phyloP scores from a whole-genome alignment of 2,888 invertebrate genomes.

The Eristalis pertinax region DNA sequence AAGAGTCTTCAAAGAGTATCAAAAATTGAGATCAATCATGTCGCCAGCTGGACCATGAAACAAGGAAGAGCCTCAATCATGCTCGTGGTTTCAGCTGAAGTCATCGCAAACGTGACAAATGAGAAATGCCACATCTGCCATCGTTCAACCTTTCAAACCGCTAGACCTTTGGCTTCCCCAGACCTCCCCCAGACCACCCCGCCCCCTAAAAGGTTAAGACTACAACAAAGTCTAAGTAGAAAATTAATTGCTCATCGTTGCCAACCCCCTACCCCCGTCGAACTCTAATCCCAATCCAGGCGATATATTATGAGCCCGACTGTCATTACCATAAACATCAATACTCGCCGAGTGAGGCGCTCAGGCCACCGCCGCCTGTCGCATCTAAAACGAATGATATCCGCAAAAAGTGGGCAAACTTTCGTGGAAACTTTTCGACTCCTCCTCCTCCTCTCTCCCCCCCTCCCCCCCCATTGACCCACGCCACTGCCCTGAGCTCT shows the following conservation, averaged over 20 bases:
- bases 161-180: neutral
- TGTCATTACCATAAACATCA: slow-evolving; percentile 31
- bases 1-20: too few species aligned
- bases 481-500: neutral
- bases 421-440: neutral
- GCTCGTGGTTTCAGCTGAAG: too few species aligned
- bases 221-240: neutral
- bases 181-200: neutral
- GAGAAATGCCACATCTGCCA: neutral
- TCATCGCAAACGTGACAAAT: neutral
- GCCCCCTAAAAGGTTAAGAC: neutral
- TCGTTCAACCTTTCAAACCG: neutral
- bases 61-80: too few species aligned
- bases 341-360: neutral
- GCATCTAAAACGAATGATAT: slow-evolving; percentile 9
- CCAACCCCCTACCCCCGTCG: too few species aligned
- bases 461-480: too few species aligned
- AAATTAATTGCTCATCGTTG: neutral
- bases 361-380: neutral
- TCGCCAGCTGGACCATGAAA: too few species aligned
- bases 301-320: slow-evolving; percentile 28
- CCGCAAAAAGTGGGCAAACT: neutral
- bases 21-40: too few species aligned
- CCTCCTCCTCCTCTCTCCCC: too few species aligned
- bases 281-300: neutral